Percentiles rank a stretch among this genome's conserved stretches.
Conservation (phyloP, 1,140 invertebrate genomes). For the Phymastichus coffea region DNA sequence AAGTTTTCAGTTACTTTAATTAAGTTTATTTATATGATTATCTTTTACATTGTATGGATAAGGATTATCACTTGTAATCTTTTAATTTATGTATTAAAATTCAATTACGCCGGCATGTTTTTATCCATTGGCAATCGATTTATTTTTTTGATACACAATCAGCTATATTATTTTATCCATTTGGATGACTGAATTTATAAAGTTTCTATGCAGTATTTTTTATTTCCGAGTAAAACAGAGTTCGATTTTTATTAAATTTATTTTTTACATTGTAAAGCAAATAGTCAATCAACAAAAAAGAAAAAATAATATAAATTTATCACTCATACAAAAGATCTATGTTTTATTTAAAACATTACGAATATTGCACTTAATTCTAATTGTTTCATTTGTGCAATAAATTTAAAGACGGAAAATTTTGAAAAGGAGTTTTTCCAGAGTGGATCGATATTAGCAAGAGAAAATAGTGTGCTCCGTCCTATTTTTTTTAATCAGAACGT, state of each 20-base stretch:
- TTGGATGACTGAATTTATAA: background rate
- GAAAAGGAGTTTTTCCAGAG: constrained; percentile 1
- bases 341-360: no score
- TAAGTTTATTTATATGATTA: constrained; percentile 35
- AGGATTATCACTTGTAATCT: constrained; percentile 38
- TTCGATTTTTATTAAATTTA: no score
- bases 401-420: background rate
- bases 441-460: background rate
- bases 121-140: constrained; percentile 24
- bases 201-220: background rate
- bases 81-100: constrained; percentile 47
- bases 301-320: no score
- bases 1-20: constrained; percentile 34
- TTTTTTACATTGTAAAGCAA: no score
- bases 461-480: constrained; percentile 12
- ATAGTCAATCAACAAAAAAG: no score
- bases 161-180: background rate
- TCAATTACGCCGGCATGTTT: constrained; percentile 30
- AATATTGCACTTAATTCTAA: no score
- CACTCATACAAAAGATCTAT: no score
- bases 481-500: constrained; percentile 24
- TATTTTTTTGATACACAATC: constrained; percentile 9
- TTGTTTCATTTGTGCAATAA: background rate
- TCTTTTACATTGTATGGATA: constrained; percentile 32
- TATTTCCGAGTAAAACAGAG: no score